Base-by-base conservation (phyloP, 2,797 vertebrate genomes). In the Spinus pinus region DNA sequence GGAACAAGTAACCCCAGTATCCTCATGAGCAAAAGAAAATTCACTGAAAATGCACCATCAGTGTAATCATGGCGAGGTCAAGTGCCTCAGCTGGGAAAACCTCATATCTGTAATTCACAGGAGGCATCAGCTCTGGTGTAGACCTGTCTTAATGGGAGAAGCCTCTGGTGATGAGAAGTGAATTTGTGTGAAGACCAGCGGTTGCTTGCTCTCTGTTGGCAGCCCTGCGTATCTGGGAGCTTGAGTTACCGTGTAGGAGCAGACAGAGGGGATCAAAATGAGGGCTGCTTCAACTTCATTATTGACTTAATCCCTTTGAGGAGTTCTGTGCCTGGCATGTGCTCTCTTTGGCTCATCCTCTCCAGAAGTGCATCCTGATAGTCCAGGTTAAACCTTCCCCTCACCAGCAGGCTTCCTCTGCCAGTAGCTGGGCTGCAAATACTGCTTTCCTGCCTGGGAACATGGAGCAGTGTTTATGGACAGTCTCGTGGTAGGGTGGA, bases 91-190 rank as follows among this genome's bases (percentile, higher is more conserved):
- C 74, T 73, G 65, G 56, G 71, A 77, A 89, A 82, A 50, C 24
- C 39, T 67, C 0, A 0, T 62, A 12, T 88, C 62, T 2, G 4
- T 95, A 67, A 92, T 80, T 94, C 91, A 90, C 72, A 66, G 84
- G 61, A 44, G 80, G 72, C 89, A 79, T 92, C 94, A 94, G 84
- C 56, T 89, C 84, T 58, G 71, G 88, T 73, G 81, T 81, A 87
- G 86, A 80, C 86, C 60, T 95, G 78, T 51, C 86, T 47, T 66
- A 81, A 75, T 0, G 3, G 58, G 37, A 73, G 62, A 70, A 70
- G 41, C 44, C 35, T 86, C 62, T 84, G 44, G 49, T 86, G 80
- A 69, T 1, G 7, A 56, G 46, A 81, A 86, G 53, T 66, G 42
- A 9, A 21, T 90, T 86, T 67, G 19, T 42, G 75, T 35, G 49